Evolutionary conservation across 2,888 invertebrate genomes (phyloP).

Genomic region (Tipula confusa): DNA sequence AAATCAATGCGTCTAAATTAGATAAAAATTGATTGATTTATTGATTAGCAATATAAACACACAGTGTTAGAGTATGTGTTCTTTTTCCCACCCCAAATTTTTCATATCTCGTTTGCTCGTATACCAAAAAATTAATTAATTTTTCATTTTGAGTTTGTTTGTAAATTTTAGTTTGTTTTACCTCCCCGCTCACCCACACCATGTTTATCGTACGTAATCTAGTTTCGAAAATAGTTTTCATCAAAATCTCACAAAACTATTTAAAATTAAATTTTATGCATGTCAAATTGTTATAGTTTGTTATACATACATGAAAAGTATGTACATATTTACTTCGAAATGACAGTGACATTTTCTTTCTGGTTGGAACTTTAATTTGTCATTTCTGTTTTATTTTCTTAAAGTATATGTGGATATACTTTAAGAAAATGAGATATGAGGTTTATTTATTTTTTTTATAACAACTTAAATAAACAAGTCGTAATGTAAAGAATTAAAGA

Average conservation of each 20-base stretch:
- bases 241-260: not conserved
- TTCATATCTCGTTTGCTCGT: not conserved
- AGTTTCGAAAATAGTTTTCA: not conserved
- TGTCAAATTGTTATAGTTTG: not conserved
- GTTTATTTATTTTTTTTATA: not conserved
- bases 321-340: not conserved
- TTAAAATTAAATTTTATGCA: not conserved
- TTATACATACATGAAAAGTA: not conserved
- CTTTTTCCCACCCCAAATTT: not conserved
- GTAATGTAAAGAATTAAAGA: not conserved
- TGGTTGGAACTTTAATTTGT: not conserved
- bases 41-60: not conserved
- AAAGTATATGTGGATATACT: not conserved
- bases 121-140: not conserved
- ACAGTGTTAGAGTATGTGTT: not conserved
- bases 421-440: no score
- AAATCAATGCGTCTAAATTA: not conserved
- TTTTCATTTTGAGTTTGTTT: not conserved
- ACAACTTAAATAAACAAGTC: not conserved
- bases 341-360: not conserved
- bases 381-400: not conserved
- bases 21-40: slow-evolving; percentile 25
- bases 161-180: not conserved
- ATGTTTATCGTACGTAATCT: not conserved
- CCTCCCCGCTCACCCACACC: not conserved